A percentile compares a stretch with the other conserved stretches of the same genome.
phyloP scores from a whole-genome alignment of 1,140 invertebrate species.

The Heliconius hewitsoni region DNA sequence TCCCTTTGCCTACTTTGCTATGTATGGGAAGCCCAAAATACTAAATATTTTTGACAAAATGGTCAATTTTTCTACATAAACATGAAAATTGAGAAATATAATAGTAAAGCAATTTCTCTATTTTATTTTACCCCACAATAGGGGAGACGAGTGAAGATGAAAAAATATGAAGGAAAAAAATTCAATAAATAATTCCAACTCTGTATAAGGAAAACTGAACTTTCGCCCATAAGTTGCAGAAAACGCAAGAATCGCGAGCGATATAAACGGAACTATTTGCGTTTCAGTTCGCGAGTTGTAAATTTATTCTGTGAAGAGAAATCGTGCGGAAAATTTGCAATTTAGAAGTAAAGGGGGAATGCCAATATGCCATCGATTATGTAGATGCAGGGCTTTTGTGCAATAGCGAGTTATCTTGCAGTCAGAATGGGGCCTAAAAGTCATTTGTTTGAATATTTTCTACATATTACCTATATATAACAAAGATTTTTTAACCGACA shows the following conservation, averaged over 20 bases:
- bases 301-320: slow-evolving; percentile 76
- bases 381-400: slow-evolving; percentile 74
- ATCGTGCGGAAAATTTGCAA: slow-evolving; percentile 81
- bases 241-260: slow-evolving; percentile 36
- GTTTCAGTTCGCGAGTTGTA: slow-evolving; percentile 68
- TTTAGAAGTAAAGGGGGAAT: slow-evolving; percentile 79
- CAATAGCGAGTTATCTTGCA: slow-evolving; percentile 74
- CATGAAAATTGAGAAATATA: background rate
- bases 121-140: background rate
- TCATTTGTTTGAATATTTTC: slow-evolving; percentile 73
- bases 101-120: background rate
- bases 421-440: slow-evolving; percentile 61
- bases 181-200: slow-evolving; percentile 17
- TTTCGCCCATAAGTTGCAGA: slow-evolving; percentile 21
- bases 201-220: slow-evolving; percentile 19
- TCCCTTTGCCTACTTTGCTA: too few species aligned
- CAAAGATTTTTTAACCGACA: too few species aligned
- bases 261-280: slow-evolving; percentile 67
- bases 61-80: too few species aligned
- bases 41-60: too few species aligned
- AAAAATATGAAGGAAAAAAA: slow-evolving; percentile 10
- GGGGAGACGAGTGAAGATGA: background rate
- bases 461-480: slow-evolving; percentile 32
- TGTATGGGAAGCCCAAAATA: too few species aligned
- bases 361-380: slow-evolving; percentile 80